Evolutionary conservation across 1,140 invertebrate genomes (phyloP).

Genomic region (Acromyrmex charruanus): DNA sequence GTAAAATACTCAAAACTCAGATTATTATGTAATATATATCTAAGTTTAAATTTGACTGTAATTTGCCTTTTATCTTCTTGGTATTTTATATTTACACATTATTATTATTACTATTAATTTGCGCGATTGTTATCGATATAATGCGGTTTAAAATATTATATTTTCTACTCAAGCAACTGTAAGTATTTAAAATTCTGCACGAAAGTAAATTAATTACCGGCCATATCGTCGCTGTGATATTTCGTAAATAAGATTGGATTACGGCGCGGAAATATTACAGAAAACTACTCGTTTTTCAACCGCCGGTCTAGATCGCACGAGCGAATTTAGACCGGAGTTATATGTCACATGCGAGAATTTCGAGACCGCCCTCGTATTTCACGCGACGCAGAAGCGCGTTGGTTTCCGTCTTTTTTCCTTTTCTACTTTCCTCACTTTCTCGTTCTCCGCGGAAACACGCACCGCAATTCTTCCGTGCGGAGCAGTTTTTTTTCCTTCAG

Average conservation of each 20-base stretch:
- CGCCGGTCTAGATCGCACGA: background rate
- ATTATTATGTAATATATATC: too few species aligned
- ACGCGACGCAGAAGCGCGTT: constrained; percentile 64
- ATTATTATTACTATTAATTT: background rate
- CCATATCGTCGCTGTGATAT: background rate
- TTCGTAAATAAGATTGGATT: constrained; percentile 17
- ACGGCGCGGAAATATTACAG: constrained; percentile 34
- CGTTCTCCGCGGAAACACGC: constrained; percentile 62
- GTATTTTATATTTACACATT: too few species aligned
- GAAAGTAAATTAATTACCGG: constrained; percentile 21
- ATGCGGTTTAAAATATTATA: background rate
- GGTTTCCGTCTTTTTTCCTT: constrained; percentile 1
- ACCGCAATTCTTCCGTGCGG: constrained; percentile 63
- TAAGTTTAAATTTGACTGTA: too few species aligned
- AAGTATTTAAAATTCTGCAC: background rate
- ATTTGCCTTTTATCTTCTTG: too few species aligned
- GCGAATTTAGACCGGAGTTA: background rate
- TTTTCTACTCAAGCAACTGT: background rate
- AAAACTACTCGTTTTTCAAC: constrained; percentile 9
- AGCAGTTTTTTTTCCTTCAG: constrained; percentile 25
- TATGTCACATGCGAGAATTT: constrained; percentile 64
- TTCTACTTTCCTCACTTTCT: constrained; percentile 17
- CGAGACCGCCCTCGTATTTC: constrained; percentile 31
- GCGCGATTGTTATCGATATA: background rate
- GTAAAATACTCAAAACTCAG: too few species aligned